Base-by-base conservation (phyloP, 1,140 invertebrate genomes). In the Lepidotrigona ventralis region DNA sequence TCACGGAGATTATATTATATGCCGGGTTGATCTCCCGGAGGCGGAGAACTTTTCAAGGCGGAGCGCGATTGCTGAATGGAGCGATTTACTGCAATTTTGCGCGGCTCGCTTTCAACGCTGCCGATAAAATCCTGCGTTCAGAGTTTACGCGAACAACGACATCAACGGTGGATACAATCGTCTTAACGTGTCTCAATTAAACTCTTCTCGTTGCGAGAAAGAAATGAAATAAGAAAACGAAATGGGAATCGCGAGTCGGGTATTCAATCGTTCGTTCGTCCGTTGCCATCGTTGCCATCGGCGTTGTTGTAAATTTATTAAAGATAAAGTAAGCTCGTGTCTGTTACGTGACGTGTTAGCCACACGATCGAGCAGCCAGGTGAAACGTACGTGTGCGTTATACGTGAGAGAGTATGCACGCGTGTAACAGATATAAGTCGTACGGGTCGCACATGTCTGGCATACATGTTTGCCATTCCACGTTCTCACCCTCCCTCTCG, bases 401-500 rank as follows among this genome's bases (percentile, higher is more conserved):
- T 46, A 72, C 26, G 39, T 63, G 66, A 21, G 56, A 63, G 63
- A 33, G 53, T 64, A 66, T 39, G 77, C 63, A 64, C 58, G 60
- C 78, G 86, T 88, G 73, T 88, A 87, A 87, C 83, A 63, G 86
- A 88, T 88, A 88, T 88, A 88, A 88, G 86, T 88, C 76, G 83
- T n/a, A 77, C 77, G 83, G 83, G 85, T 86, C 69, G 91, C 79
- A 90, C 90, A 90, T 90, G 90, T 75, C 89, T 88, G 68, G 90
- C 89, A 90, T 90, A 89, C 90, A 69, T 26, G 68, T 84, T 46
- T 72, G 71, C 74, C 21, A 26, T 58, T 54, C 63, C 68, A 64
- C 73, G 64, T 87, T 69, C 74, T 74, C 84, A 33, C 46, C 33
- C 53, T 71, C 66, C 66, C 58, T 29, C 80, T 26, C 51, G 70